Evolutionary conservation across 2,797 vertebrate species (phyloP).

Genomic region (Microchirus variegatus): DNA sequence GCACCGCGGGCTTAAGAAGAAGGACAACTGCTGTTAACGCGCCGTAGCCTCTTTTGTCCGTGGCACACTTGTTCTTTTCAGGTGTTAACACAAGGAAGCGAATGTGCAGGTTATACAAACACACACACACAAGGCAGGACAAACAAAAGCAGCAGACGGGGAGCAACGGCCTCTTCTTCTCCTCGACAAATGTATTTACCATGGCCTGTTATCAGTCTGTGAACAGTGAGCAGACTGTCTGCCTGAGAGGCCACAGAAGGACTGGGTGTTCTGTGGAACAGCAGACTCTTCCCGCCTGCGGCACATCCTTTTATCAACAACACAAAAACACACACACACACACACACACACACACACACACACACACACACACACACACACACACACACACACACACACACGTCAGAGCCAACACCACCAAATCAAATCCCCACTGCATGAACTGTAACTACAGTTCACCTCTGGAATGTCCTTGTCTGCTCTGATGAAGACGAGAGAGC

Average conservation of each 20-base stretch:
- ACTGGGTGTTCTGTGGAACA: slow-evolving; percentile 90
- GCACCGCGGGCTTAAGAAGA: too few species aligned
- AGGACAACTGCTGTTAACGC: too few species aligned
- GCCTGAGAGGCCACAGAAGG: slow-evolving; percentile 91
- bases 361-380: slow-evolving; percentile 15
- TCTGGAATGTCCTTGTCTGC: slow-evolving; percentile 72
- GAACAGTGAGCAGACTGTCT: slow-evolving; percentile 90
- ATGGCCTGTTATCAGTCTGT: slow-evolving; percentile 92
- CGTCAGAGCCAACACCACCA: slow-evolving; percentile 71
- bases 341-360: slow-evolving; percentile 15
- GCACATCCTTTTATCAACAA: slow-evolving; percentile 82
- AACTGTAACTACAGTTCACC: slow-evolving; percentile 75
- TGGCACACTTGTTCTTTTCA: slow-evolving; percentile 65
- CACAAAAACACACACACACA: slow-evolving; percentile 31
- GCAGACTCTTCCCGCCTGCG: slow-evolving; percentile 83
- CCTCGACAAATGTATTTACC: slow-evolving; percentile 90
- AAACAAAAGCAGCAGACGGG: slow-evolving; percentile 72
- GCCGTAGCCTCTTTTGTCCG: too few species aligned
- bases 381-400: slow-evolving; percentile 5
- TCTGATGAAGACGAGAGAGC: slow-evolving; percentile 70
- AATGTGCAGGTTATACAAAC: slow-evolving; percentile 51
- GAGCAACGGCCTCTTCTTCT: slow-evolving; percentile 59
- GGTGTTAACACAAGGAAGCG: slow-evolving; percentile 67
- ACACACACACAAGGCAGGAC: slow-evolving; percentile 61
- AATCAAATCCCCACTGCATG: slow-evolving; percentile 63